phyloP scores from a whole-genome alignment of 2,113 vertebrate species.

The Ceyx melanurus region DNA sequence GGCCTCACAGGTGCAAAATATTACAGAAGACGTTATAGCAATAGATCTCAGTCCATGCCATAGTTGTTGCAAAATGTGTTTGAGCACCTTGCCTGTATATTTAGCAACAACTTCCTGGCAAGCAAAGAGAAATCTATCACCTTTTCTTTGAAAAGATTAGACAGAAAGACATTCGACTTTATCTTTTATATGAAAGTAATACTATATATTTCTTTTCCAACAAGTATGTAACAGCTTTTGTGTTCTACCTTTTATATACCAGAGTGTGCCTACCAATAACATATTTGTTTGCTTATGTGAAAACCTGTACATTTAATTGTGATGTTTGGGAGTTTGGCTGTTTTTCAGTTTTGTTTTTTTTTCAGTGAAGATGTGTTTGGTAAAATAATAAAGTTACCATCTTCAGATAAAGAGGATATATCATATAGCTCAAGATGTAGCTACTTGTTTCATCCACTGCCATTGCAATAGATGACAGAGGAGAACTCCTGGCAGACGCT shows the following conservation, averaged over 20 bases:
- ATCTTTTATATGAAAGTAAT: background rate
- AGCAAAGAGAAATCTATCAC: background rate
- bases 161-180: background rate
- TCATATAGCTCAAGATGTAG: background rate
- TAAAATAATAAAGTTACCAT: background rate
- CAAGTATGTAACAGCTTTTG: background rate
- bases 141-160: background rate
- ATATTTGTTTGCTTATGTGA: background rate
- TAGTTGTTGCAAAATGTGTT: accelerated
- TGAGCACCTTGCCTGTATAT: background rate
- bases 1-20: background rate
- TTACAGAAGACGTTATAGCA: background rate
- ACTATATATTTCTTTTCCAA: background rate
- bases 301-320: background rate
- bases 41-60: background rate
- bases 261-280: accelerated
- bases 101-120: background rate
- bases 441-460: background rate
- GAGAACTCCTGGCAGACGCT: background rate
- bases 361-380: background rate
- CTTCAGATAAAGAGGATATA: background rate
- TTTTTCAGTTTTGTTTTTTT: background rate
- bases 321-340: background rate
- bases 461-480: background rate
- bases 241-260: background rate